A percentile compares a stretch with the other conserved stretches of the same genome.
phyloP scores from a whole-genome alignment of 2,888 invertebrate genomes.

The Eupeodes luniger region DNA sequence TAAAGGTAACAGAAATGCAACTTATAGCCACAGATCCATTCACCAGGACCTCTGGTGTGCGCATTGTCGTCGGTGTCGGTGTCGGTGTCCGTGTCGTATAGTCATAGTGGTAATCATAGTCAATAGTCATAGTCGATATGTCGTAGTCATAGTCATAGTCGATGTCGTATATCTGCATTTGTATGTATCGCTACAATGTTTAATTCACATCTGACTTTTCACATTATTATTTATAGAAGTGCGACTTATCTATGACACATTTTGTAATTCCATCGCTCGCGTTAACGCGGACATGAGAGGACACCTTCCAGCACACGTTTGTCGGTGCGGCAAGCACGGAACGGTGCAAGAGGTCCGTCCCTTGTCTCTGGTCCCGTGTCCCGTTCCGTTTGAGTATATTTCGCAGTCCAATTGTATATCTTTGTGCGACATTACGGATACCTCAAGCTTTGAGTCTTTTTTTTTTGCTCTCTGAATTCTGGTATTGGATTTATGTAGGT shows the following conservation, averaged over 20 bases:
- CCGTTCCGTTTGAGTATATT: constrained; percentile 20
- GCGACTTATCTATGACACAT: constrained; percentile 76
- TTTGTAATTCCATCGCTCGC: constrained; percentile 75
- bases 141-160: background rate
- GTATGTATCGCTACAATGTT: constrained; percentile 40
- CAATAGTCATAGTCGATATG: constrained; percentile 5
- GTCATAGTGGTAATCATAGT: constrained; percentile 20
- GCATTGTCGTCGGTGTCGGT: constrained; percentile 30
- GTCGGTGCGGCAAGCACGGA: background rate
- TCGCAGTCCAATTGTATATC: constrained; percentile 53
- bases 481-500: constrained; percentile 35
- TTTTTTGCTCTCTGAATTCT: constrained; percentile 16
- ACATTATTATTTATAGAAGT: constrained; percentile 77
- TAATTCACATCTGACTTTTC: constrained; percentile 76
- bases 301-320: constrained; percentile 64
- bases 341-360: background rate
- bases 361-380: background rate
- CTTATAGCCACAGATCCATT: constrained; percentile 52
- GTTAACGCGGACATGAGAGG: constrained; percentile 75
- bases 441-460: constrained; percentile 38
- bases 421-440: constrained; percentile 60
- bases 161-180: constrained; percentile 37
- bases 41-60: constrained; percentile 55
- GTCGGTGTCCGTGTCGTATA: constrained; percentile 28
- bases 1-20: constrained; percentile 48